Evolutionary conservation across 2,113 vertebrate species (phyloP).

Genomic region (Elachura formosa): DNA sequence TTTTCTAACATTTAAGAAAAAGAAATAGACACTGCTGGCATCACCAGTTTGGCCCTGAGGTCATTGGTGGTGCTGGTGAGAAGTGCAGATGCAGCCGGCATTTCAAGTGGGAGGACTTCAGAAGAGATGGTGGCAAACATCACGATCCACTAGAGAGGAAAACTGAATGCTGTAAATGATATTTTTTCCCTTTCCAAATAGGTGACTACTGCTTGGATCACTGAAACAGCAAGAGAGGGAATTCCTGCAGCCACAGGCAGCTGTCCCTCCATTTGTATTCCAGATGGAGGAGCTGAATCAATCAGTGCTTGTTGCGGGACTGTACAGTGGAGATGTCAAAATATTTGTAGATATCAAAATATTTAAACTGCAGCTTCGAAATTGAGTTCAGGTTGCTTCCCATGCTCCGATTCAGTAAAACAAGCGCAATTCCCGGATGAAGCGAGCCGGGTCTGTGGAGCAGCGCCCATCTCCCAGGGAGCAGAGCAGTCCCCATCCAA

Average conservation of each 20-base stretch:
- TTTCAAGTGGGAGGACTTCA: not conserved
- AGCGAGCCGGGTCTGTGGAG: rapidly evolving
- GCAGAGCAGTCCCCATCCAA: not conserved
- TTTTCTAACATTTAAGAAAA: not conserved
- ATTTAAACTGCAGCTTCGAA: not conserved
- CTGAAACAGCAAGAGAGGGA: not conserved
- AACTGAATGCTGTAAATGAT: rapidly evolving
- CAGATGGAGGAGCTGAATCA: conserved; percentile 74
- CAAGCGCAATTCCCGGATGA: rapidly evolving
- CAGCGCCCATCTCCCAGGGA: not conserved
- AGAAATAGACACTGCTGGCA: not conserved
- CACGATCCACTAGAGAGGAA: not conserved
- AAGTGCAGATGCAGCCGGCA: not conserved
- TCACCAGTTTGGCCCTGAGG: not conserved
- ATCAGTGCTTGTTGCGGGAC: not conserved
- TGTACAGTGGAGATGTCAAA: not conserved
- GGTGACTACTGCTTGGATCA: not conserved
- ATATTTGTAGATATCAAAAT: not conserved
- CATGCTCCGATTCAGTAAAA: not conserved
- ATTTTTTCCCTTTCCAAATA: not conserved
- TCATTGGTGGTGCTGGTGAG: no score
- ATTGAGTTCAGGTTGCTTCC: not conserved
- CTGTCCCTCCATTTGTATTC: not conserved
- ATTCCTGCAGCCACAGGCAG: not conserved
- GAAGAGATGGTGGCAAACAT: not conserved